phyloP scores from a whole-genome alignment of 2,797 vertebrate genomes.

The Myripristis murdjan region DNA sequence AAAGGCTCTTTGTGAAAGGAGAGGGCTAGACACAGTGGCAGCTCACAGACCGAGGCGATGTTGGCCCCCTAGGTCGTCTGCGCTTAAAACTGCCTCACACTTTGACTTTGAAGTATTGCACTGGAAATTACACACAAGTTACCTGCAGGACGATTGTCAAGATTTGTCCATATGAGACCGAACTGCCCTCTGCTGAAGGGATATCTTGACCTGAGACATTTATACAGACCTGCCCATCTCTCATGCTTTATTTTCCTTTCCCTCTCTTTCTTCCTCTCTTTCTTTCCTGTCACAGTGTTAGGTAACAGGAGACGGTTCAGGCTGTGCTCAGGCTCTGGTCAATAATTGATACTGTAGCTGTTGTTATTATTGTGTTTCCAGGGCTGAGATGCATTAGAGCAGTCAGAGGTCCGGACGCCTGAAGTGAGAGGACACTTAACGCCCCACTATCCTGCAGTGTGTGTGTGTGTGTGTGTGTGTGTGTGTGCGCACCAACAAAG shows the following conservation, averaged over 20 bases:
- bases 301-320: constrained; percentile 17
- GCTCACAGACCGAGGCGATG: not conserved
- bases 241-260: not conserved
- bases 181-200: not conserved
- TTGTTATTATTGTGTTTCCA: constrained; percentile 34
- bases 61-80: constrained; percentile 3
- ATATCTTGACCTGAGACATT: not conserved
- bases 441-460: not conserved
- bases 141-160: constrained; percentile 1
- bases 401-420: constrained; percentile 13
- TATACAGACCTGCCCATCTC: not conserved
- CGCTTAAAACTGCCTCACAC: constrained; percentile 1
- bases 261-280: constrained; percentile 5
- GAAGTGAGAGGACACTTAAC: constrained; percentile 26
- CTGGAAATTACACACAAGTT: constrained; percentile 1
- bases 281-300: not conserved
- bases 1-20: constrained; percentile 16
- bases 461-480: not conserved
- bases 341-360: constrained; percentile 44
- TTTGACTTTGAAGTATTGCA: constrained; percentile 13
- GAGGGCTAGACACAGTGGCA: not conserved
- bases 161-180: not conserved
- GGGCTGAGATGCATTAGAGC: constrained; percentile 18
- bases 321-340: constrained; percentile 34
- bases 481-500: not conserved